Percentiles rank a stretch among this genome's conserved stretches.
These are phyloP conservation scores for Scaptomyza graminum DNA, from an alignment of 1,140 invertebrate species.

Conservation along the genomic window DNA sequence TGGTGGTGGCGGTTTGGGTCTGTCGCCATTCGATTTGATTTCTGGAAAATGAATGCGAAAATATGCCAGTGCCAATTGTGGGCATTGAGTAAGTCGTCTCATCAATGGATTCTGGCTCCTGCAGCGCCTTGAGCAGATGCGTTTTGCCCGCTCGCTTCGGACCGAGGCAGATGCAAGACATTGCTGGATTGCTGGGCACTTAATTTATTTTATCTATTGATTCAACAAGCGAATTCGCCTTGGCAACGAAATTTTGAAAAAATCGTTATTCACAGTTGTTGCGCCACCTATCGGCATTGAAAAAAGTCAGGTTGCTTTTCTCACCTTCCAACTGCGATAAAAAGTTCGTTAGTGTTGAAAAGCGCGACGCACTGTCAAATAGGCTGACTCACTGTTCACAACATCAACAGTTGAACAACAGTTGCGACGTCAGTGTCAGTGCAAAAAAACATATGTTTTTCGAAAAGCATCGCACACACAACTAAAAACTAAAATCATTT, in stretches of 20 bases:
- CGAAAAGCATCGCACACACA: background rate
- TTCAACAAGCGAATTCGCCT: conserved; percentile 40
- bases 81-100: conserved; percentile 89
- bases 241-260: conserved; percentile 31
- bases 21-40: conserved; percentile 77
- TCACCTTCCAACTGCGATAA: too few species aligned
- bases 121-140: conserved; percentile 89
- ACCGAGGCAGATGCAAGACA: conserved; percentile 89
- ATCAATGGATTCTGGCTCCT: conserved; percentile 88
- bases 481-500: background rate
- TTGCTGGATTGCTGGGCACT: conserved; percentile 45
- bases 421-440: background rate
- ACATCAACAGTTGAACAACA: background rate
- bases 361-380: background rate
- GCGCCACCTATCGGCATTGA: conserved; percentile 20
- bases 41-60: conserved; percentile 86
- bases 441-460: background rate
- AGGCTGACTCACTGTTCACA: conserved; percentile 7
- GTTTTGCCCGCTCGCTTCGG: conserved; percentile 92
- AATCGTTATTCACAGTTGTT: background rate
- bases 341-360: too few species aligned
- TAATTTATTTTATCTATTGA: conserved; percentile 37
- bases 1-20: conserved; percentile 68
- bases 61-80: conserved; percentile 91
- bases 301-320: background rate